phyloP scores from a whole-genome alignment of 2,113 vertebrate genomes.

The Pristiophorus japonicus region DNA sequence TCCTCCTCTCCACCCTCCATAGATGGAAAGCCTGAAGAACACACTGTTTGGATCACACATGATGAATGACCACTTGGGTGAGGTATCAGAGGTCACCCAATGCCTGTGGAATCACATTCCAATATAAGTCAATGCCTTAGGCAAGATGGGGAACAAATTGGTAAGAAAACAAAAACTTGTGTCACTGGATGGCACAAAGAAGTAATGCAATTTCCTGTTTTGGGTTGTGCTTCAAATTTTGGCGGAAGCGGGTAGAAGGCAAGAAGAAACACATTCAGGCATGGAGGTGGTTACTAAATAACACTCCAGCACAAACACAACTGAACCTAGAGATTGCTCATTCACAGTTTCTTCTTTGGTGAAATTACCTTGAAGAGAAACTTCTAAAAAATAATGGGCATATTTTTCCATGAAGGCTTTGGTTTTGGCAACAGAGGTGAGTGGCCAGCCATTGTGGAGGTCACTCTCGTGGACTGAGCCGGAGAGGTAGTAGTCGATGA shows the following conservation, averaged over 20 bases:
- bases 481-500: conserved; percentile 88
- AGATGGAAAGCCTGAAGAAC: background rate
- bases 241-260: background rate
- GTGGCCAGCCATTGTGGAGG: conserved; percentile 75
- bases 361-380: conserved; percentile 76
- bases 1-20: background rate
- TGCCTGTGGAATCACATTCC: background rate
- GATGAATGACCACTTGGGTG: background rate
- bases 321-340: background rate
- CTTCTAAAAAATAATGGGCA: conserved; percentile 79
- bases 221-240: background rate
- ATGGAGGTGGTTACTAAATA: background rate
- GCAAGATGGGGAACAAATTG: background rate
- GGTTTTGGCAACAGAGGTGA: conserved; percentile 68
- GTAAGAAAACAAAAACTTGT: background rate
- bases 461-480: conserved; percentile 72
- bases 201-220: background rate
- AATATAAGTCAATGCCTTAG: background rate
- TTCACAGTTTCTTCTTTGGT: background rate
- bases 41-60: background rate
- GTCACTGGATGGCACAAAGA: background rate
- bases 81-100: background rate
- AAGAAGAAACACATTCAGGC: background rate
- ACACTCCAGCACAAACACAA: background rate
- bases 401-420: conserved; percentile 81